Percentiles rank a stretch among this genome's conserved stretches.
These are phyloP conservation scores for Smutsia gigantea DNA, from an alignment of 2,797 vertebrate genomes.

Conservation along the genomic window DNA sequence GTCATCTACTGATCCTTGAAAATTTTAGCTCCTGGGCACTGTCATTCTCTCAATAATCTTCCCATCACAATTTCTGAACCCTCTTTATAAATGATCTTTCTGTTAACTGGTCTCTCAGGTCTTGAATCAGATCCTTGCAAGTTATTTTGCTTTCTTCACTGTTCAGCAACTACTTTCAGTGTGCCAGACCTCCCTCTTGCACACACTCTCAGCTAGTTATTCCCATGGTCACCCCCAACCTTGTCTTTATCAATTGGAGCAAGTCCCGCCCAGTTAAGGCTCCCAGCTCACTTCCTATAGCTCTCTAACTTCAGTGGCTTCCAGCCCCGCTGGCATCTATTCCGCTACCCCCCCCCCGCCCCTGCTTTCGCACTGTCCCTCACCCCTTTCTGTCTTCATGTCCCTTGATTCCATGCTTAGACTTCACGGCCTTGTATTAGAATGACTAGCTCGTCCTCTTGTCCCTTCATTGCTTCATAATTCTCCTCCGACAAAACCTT, in stretches of 20 bases:
- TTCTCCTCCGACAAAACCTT: neutral
- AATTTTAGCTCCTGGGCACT: neutral
- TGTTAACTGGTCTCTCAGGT: neutral
- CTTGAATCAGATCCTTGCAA: neutral
- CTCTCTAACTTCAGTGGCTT: neutral
- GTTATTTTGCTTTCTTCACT: neutral
- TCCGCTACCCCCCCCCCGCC: neutral
- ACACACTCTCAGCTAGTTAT: neutral
- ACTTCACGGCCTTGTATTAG: neutral
- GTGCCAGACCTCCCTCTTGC: neutral
- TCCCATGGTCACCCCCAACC: neutral
- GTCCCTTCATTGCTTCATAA: neutral
- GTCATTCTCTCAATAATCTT: neutral
- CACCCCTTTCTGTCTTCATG: neutral
- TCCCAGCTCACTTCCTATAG: neutral
- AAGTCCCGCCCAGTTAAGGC: no score
- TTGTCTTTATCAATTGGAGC: neutral
- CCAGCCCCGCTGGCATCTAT: neutral
- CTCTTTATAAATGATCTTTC: neutral
- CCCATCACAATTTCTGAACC: neutral
- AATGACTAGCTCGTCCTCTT: neutral
- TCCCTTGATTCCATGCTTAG: neutral
- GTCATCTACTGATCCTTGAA: neutral
- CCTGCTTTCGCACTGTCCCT: neutral
- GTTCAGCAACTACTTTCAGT: neutral